A percentile compares a stretch with the other conserved stretches of the same genome.
Conservation (phyloP, 2,888 invertebrate genomes). For the Lissocephala sabroskyi region DNA sequence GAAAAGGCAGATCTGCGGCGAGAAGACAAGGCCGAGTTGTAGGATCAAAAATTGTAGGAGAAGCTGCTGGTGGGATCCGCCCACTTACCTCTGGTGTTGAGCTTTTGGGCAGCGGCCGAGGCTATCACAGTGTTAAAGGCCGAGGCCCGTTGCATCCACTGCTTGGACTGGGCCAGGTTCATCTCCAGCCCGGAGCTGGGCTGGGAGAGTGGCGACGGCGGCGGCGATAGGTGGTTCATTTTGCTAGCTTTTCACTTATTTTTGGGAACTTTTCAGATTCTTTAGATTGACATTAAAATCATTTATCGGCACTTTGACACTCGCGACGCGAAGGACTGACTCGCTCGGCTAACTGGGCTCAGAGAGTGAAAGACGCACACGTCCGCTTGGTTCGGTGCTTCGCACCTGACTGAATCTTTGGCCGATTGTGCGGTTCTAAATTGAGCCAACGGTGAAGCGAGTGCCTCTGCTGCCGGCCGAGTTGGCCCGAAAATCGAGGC, state of each 20-base stretch:
- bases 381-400: conserved; percentile 73
- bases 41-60: too few species aligned
- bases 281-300: too few species aligned
- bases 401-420: conserved; percentile 73
- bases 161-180: conserved; percentile 58
- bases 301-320: too few species aligned
- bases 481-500: conserved; percentile 47
- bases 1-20: conserved; percentile 60
- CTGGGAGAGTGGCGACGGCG: conserved; percentile 71
- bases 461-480: conserved; percentile 12
- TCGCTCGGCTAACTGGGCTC: conserved; percentile 40
- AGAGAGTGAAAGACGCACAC: conserved; percentile 52
- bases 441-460: conserved; percentile 63
- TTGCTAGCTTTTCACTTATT: conserved; percentile 15
- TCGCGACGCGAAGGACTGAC: background rate
- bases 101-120: conserved; percentile 70
- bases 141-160: conserved; percentile 72
- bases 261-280: background rate
- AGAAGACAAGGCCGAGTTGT: too few species aligned
- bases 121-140: conserved; percentile 71
- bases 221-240: conserved; percentile 72
- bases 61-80: too few species aligned
- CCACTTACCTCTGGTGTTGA: conserved; percentile 67
- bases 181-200: conserved; percentile 59
- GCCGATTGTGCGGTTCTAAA: conserved; percentile 66